Evolutionary conservation across 2,888 invertebrate species (phyloP).

Genomic region (Plusia festucae): DNA sequence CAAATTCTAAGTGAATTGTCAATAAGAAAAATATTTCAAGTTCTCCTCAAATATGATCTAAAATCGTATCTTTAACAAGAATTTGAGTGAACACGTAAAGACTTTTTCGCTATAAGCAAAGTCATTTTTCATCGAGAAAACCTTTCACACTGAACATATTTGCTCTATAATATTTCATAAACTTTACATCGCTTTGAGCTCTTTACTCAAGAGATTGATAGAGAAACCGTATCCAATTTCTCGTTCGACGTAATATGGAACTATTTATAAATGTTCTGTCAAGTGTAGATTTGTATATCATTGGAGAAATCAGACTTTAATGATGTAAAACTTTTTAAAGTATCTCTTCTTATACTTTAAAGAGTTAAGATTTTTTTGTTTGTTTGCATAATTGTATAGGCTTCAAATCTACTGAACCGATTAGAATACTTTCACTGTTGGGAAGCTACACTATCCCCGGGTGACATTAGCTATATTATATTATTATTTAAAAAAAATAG

Average conservation of each 20-base stretch:
- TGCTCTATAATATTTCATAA: slow-evolving; percentile 44
- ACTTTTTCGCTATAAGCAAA: slow-evolving; percentile 6
- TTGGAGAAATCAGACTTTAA: neutral
- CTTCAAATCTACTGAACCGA: too few species aligned
- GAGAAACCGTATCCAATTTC: slow-evolving; percentile 24
- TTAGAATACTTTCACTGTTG: too few species aligned
- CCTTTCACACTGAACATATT: slow-evolving; percentile 49
- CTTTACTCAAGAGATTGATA: slow-evolving; percentile 34
- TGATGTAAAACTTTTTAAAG: neutral
- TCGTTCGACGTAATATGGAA: slow-evolving; percentile 1
- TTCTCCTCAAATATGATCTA: neutral
- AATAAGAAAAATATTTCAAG: neutral
- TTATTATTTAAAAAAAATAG: too few species aligned
- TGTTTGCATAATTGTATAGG: too few species aligned
- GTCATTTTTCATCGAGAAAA: slow-evolving; percentile 44
- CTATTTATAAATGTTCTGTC: neutral
- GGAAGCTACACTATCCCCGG: too few species aligned
- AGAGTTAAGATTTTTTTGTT: too few species aligned
- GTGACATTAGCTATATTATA: too few species aligned
- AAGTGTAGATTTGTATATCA: neutral
- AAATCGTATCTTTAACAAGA: neutral
- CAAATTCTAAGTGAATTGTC: too few species aligned
- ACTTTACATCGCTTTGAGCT: slow-evolving; percentile 32
- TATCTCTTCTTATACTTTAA: too few species aligned
- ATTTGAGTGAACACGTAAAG: neutral